Evolutionary conservation across 2,113 vertebrate genomes (phyloP), one percentile per base, ranked within the genome.

Genomic region (Pristiophorus japonicus): DNA sequence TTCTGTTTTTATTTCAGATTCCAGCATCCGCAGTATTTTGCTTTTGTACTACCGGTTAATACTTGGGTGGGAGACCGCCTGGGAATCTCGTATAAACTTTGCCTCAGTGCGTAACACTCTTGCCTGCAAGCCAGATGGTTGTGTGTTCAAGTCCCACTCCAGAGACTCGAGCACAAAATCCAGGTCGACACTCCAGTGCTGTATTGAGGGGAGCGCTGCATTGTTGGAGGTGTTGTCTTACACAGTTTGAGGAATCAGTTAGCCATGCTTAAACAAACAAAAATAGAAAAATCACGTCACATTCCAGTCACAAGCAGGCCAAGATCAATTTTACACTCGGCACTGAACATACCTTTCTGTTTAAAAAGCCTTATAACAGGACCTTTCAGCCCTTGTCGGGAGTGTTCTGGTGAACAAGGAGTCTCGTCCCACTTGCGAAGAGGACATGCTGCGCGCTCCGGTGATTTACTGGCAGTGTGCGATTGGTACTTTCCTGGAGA

Each of bases 341-440:
- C 98, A 45, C 96, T 34, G 24, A 63, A 18, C 98, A 42, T 96
- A 99, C 99, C 98, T 96, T 98, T 98, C 95, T 98, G 98, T 87
- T 97, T 96, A 95, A 98, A 98, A 20, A 98, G 97, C 1, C 93
- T 96, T 1, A 96, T 42, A 0, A 97, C 96, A 0, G 97, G 96
- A 0, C 87, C 70, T n/a, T 97, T 97, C 96, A 96, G 96, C 0
- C 96, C 96, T 0, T 42, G 12, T 0, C 45, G 90, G 0, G 7
- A 92, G 0, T 34, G 95, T 0, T 22, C 95, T 0, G 96, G 96
- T 0, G 96, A 96, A 51, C 96, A 30, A 0, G 97, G 96, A 0
- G 97, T 97, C 94, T 98, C 98, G 47, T 97, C 97, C 0, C 95
- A 85, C 51, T 96, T 51, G 0, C 0, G 62, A 91, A 95, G 27